A percentile compares a stretch with the other conserved stretches of the same genome.
These are phyloP conservation scores for Tuberolachnus salignus DNA, from an alignment of 2,888 invertebrate species.

Conservation along the genomic window DNA sequence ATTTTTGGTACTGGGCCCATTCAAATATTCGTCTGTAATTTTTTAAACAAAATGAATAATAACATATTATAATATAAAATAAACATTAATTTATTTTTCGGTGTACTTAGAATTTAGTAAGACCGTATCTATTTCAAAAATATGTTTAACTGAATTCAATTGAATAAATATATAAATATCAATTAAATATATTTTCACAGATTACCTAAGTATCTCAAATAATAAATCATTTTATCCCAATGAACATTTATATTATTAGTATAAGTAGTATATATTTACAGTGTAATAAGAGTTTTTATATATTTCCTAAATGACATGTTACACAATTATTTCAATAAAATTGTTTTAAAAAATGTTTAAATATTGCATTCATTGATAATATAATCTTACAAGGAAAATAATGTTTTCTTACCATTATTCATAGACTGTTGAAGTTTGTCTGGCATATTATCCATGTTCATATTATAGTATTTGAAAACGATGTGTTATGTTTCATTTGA, in stretches of 20 bases:
- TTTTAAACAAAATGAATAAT: not conserved
- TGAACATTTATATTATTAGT: no score
- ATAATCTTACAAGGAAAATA: not conserved
- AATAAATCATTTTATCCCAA: no score
- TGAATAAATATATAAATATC: no score
- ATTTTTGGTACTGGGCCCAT: slow-evolving; percentile 23
- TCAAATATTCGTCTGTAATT: slow-evolving; percentile 35
- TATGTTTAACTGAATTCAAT: not conserved
- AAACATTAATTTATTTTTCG: not conserved
- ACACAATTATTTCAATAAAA: no score
- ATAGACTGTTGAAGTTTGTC: slow-evolving; percentile 27
- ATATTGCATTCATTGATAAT: no score
- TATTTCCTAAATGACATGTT: no score
- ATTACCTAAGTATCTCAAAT: no score
- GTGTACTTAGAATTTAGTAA: not conserved
- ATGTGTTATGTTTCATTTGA: slow-evolving; percentile 28
- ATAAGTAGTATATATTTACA: no score
- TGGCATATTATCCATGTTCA: slow-evolving; percentile 35
- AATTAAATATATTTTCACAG: no score
- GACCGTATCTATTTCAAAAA: not conserved
- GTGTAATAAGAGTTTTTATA: no score
- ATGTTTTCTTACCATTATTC: slow-evolving; percentile 33
- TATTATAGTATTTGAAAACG: slow-evolving; percentile 21
- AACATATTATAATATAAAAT: not conserved
- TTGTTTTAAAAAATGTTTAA: no score